Base-by-base conservation (phyloP, 2,797 vertebrate species). In the Lithobates sylvaticus region DNA sequence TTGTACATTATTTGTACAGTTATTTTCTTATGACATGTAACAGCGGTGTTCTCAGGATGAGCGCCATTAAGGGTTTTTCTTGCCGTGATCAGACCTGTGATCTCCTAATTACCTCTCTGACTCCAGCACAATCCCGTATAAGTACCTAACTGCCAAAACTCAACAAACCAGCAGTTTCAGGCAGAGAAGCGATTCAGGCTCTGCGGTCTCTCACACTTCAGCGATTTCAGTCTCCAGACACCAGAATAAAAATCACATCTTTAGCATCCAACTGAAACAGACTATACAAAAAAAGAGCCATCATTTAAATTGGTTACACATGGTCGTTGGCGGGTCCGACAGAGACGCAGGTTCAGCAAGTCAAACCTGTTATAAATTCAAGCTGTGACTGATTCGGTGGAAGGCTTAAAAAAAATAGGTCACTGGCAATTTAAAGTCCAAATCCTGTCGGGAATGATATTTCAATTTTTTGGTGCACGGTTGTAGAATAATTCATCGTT, bases 51-150 rank as follows among this genome's bases (percentile, higher is more conserved):
- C 29, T 70, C 10, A 58, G 74, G 42, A 74, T 74, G 58, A 80
- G 12, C 61, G 42, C 29, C n/a, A 47, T 64, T 70, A 67, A 16
- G 39, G 70, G 50, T 7, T 72, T 47, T 78, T 32, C 76, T 85
- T 72, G 32, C 76, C 44, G 44, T 12, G n/a, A 84, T 78, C 68
- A 78, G 54, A 72, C 50, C 76, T 32, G 69, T 79, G 77, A 85
- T 80, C 70, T 67, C 3, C 26, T 85, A 75, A 85, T 85, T 80
- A 67, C 77, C 71, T 18, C 21, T 26, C n/a, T 74, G 84, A 69
- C 84, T 79, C 84, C 84, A 32, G 18, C 12, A 79, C 69, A 79
- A 44, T 44, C 47, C 39, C n/a, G 10, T 50, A 5, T 78, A 34
- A 72, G 47, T 76, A 76, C 69, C 64, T 78, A 42, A 29, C 39